Base-by-base conservation (phyloP, 2,113 vertebrate genomes). In the Phylloscopus trochiloides region DNA sequence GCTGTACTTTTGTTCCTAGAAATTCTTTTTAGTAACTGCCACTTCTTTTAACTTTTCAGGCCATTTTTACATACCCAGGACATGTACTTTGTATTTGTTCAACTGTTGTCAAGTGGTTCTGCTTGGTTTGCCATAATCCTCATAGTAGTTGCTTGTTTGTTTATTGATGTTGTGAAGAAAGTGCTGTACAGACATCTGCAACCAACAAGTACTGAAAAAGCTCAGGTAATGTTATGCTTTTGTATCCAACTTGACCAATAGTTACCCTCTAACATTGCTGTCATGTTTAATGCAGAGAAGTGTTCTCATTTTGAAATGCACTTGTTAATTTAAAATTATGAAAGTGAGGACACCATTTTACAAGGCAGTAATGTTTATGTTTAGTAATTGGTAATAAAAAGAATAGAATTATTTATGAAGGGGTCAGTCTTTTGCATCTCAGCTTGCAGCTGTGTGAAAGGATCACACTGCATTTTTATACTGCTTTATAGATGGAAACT, bases 51-150 rank as follows among this genome's bases (percentile, higher is more conserved):
- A 93, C 76, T 96, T 95, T 90, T 14, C 97, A 99, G 99, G 99
- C 99, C 99, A 5, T 99, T 99, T 98, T 98, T 99, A 93, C 98
- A 99, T 95, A 99, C 99, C 74, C 99, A 99, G 98, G 99, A 99
- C 97, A 99, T 99, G 99, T 99, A 99, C 97, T 99, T 99, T 84
- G 99, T 99, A 87, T 99, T 99, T 95, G 98, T 99, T 95, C 99
- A 99, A 36, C 98, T 99, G 90, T 97, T 99, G 38, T 99, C 99
- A 97, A 99, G 99, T 95, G 99, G 99, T 86, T 99, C 99, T 11
- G 99, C 98, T 96, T 99, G 99, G 99, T 99, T 99, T 92, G 99
- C 99, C 97, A 99, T 99, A 96, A 98, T 99, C 95, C 98, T 99
- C 97, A 99, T 99, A 71, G 97, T 99, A 93, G 98, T 99, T 87